These are phyloP conservation scores for Brachypterus glaber DNA, from an alignment of 2,888 invertebrate species.

Conservation along the genomic window DNA sequence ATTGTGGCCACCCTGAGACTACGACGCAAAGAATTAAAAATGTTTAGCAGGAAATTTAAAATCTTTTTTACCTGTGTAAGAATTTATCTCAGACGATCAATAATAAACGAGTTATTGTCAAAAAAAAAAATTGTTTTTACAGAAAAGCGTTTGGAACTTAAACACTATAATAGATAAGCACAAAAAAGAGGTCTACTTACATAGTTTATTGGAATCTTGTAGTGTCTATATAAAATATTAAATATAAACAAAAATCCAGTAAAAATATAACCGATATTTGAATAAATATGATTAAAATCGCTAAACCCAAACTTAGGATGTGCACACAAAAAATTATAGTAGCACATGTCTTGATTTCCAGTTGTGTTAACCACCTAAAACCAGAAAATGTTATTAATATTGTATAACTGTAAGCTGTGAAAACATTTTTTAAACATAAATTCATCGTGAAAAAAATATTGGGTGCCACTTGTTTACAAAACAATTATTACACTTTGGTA, in stretches of 20 bases:
- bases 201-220: conserved; percentile 24
- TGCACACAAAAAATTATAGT: conserved; percentile 82
- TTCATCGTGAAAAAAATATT: no score
- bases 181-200: conserved; percentile 19
- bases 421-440: no score
- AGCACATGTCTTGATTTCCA: conserved; percentile 80
- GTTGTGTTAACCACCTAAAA: conserved; percentile 62
- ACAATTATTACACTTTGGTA: no score
- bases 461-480: no score
- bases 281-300: conserved; percentile 80
- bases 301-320: conserved; percentile 63
- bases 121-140: no score
- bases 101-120: no score
- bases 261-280: conserved; percentile 72
- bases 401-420: conserved; percentile 1
- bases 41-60: not conserved
- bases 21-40: no score
- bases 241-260: conserved; percentile 69
- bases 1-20: no score
- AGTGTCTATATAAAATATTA: conserved; percentile 52
- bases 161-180: not conserved
- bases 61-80: not conserved
- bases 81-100: no score
- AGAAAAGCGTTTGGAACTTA: no score
- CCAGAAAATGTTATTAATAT: conserved; percentile 4